Evolutionary conservation across 2,888 invertebrate genomes (phyloP).

Genomic region (Drosophila barbarae): DNA sequence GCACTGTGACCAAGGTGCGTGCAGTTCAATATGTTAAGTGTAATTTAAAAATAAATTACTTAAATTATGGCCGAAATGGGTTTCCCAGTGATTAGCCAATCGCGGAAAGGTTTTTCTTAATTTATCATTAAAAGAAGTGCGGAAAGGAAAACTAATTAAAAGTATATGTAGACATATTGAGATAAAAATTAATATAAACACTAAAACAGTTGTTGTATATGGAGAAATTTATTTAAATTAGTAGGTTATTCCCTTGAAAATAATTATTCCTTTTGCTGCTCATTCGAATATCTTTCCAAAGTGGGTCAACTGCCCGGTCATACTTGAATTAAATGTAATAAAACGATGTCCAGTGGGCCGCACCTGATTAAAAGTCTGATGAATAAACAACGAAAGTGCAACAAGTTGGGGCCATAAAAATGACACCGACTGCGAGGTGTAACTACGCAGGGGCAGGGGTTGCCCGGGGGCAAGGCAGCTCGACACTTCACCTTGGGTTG

Average conservation of each 20-base stretch:
- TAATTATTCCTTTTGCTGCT: background rate
- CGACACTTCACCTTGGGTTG: conserved; percentile 63
- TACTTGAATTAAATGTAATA: conserved; percentile 22
- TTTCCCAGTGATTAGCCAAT: conserved; percentile 19
- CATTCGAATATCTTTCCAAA: background rate
- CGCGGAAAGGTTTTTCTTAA: background rate
- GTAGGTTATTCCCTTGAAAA: background rate
- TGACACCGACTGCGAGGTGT: conserved; percentile 48
- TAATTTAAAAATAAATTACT: conserved; percentile 37
- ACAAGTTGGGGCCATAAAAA: conserved; percentile 48
- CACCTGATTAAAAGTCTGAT: conserved; percentile 39
- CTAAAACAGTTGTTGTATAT: too few relatives aligned
- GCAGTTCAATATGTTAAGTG: conserved; percentile 35
- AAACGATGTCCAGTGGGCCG: conserved; percentile 30
- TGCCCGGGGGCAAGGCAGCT: conserved; percentile 39
- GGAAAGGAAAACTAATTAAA: background rate
- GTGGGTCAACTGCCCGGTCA: conserved; percentile 4
- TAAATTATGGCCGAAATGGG: conserved; percentile 22
- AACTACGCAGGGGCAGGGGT: conserved; percentile 4
- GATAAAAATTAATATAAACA: background rate
- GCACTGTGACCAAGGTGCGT: conserved; percentile 62
- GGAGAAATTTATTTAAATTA: too few relatives aligned
- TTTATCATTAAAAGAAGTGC: background rate
- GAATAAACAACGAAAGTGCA: conserved; percentile 41
- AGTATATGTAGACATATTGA: background rate